Percentiles rank a stretch among this genome's conserved stretches.
Conservation (phyloP, 2,888 invertebrate species). For the Pristionchus mayeri region DNA sequence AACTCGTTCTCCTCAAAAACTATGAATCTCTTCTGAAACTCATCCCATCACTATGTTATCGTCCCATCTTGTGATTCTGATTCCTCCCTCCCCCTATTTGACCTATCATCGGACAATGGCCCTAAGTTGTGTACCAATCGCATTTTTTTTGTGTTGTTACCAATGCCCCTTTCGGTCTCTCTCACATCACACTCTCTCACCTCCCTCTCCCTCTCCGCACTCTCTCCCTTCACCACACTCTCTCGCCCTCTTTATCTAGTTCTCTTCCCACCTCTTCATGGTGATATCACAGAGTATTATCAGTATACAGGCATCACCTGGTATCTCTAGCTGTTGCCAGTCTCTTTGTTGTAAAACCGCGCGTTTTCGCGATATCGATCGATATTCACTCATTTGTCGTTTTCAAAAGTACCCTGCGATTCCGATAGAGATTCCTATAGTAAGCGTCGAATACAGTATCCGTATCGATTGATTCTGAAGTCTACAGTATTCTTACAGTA, state of each 20-base stretch:
- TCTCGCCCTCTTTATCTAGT: neutral
- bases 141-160: constrained; percentile 7
- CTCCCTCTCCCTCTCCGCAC: neutral
- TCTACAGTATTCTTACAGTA: too few species aligned
- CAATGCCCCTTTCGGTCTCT: neutral
- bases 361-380: neutral
- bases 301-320: constrained; percentile 34
- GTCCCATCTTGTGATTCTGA: too few species aligned
- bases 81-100: too few species aligned
- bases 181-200: neutral
- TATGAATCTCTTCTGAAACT: too few species aligned
- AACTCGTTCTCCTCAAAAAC: too few species aligned
- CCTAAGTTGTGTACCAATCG: too few species aligned
- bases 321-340: neutral
- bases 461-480: too few species aligned
- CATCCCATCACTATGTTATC: too few species aligned
- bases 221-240: neutral
- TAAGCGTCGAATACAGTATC: too few species aligned
- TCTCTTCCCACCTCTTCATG: neutral
- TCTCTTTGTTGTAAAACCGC: neutral
- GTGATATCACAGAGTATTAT: constrained; percentile 12
- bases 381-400: neutral
- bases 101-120: too few species aligned
- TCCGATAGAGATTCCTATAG: too few species aligned
- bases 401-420: too few species aligned